A percentile compares a stretch with the other conserved stretches of the same genome.
Conservation (phyloP, 2,888 invertebrate genomes). For the Oligia fasciuncula region DNA sequence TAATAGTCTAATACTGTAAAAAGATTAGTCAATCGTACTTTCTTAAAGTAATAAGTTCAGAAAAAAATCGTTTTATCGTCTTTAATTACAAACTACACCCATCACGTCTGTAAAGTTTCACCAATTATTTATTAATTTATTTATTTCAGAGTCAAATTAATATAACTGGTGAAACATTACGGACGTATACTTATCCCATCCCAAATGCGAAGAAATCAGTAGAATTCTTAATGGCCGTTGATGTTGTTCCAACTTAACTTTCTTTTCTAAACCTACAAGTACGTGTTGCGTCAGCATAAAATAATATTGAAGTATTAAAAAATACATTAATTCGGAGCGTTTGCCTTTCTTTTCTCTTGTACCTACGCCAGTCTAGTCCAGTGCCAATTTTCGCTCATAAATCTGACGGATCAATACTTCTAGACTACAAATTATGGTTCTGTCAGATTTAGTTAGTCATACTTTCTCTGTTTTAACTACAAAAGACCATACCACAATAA, state of each 20-base stretch:
- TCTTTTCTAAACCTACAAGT: not conserved
- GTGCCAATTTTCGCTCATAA: constrained; percentile 10
- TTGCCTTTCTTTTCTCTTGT: constrained; percentile 11
- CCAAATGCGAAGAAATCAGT: not conserved
- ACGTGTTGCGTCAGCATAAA: constrained; percentile 7
- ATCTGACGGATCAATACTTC: constrained; percentile 13
- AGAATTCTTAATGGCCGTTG: not conserved
- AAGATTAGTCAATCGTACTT: not conserved
- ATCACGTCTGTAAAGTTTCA: not conserved
- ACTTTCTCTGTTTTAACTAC: constrained; percentile 17
- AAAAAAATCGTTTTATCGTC: not conserved
- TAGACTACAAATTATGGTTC: no score
- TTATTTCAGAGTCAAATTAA: not conserved
- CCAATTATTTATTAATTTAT: not conserved
- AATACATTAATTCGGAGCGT: not conserved
- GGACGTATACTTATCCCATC: no score
- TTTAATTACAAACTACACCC: not conserved
- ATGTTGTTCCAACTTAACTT: not conserved
- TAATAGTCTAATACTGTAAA: not conserved
- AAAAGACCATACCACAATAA: not conserved
- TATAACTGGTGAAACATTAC: no score
- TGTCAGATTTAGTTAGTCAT: not conserved
- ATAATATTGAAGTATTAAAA: not conserved
- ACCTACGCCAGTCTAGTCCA: not conserved
- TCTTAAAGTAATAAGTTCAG: no score